Evolutionary conservation across 2,113 vertebrate genomes (phyloP).

Genomic region (Hypocryptadius cinnamomeus): DNA sequence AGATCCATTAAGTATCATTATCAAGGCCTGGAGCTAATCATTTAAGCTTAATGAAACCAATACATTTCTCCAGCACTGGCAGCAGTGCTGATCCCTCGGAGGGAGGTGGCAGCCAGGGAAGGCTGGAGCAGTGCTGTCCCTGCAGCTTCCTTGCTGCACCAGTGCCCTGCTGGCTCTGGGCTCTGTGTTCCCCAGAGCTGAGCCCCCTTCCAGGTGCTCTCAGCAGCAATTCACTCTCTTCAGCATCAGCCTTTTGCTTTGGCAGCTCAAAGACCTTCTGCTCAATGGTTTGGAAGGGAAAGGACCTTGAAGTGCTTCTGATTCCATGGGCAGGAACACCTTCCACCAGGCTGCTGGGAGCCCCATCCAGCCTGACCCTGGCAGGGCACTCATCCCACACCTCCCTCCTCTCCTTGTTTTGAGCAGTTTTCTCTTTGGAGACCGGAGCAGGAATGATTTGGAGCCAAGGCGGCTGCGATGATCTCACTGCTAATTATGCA

Average conservation of each 20-base stretch:
- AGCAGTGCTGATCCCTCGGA: neutral
- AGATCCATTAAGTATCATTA: slow-evolving; percentile 59
- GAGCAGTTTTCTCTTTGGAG: neutral
- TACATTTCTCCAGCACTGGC: slow-evolving; percentile 14
- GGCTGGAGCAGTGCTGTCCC: neutral
- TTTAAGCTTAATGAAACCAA: slow-evolving; percentile 57
- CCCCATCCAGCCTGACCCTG: neutral
- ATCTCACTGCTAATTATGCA: slow-evolving; percentile 57
- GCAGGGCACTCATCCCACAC: neutral
- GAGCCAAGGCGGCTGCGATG: neutral
- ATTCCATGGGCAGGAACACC: neutral
- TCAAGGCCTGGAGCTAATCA: slow-evolving; percentile 54
- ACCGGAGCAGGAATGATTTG: neutral
- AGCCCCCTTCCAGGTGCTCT: neutral
- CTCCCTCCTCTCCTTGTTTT: neutral
- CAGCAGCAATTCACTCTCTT: neutral
- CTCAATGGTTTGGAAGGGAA: neutral
- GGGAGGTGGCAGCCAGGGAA: neutral
- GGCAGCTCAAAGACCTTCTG: neutral
- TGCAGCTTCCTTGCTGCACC: neutral
- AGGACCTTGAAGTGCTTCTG: neutral
- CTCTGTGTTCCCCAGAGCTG: neutral
- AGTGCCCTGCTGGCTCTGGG: neutral
- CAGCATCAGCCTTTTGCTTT: neutral
- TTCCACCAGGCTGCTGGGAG: neutral